Evolutionary conservation across 2,888 invertebrate genomes (phyloP).

Genomic region (Lydus trimaculatus): DNA sequence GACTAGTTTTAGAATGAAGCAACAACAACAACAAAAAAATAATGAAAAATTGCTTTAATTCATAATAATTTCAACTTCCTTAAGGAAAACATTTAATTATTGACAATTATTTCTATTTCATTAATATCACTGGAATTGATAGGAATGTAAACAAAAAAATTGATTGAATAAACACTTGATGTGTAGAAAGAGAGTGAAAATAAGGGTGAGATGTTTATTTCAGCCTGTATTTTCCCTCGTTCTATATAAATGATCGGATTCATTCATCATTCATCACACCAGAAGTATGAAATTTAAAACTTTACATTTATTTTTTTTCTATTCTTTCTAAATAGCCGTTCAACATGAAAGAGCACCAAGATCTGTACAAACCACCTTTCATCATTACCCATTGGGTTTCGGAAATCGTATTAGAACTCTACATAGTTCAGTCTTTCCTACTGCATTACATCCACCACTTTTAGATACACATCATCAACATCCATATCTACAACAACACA

Average conservation of each 20-base stretch:
- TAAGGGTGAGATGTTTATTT: constrained; percentile 17
- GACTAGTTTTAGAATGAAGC: not conserved
- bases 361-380: constrained; percentile 57
- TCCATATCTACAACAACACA: constrained; percentile 55
- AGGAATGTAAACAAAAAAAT: not conserved
- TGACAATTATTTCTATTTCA: not conserved
- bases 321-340: constrained; percentile 72
- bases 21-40: no score
- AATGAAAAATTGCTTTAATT: not conserved
- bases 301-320: not conserved
- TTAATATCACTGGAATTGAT: not conserved
- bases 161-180: not conserved
- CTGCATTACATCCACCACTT: constrained; percentile 48
- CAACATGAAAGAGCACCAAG: constrained; percentile 91
- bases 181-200: not conserved
- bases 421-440: constrained; percentile 50
- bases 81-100: not conserved
- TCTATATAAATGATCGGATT: constrained; percentile 17
- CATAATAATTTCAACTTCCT: not conserved
- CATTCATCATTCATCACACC: constrained; percentile 19
- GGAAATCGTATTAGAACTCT: constrained; percentile 50
- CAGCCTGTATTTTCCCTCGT: constrained; percentile 25
- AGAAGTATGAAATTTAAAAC: constrained; percentile 13
- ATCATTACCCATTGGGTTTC: constrained; percentile 52
- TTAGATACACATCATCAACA: constrained; percentile 37